Evolutionary conservation across 37 sponge, comb jelly and placozoan genomes (phyloP).

Genomic region (Amphimedon queenslandica): DNA sequence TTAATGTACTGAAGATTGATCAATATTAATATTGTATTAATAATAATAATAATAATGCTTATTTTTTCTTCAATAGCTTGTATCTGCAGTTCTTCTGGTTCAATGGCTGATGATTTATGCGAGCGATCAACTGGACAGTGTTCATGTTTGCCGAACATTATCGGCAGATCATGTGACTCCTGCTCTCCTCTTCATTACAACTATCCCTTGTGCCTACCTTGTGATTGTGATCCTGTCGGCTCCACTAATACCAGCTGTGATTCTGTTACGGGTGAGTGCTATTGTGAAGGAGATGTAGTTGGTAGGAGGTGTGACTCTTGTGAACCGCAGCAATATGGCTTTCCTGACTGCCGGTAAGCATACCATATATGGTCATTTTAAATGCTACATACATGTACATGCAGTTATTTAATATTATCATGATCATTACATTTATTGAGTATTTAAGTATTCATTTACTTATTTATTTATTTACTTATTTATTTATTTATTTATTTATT

Average conservation of each 20-base stretch:
- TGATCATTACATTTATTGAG: neutral
- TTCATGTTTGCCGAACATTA: slow-evolving; percentile 45
- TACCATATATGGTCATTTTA: too few relatives aligned
- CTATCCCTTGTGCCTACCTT: slow-evolving; percentile 26
- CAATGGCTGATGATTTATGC: slow-evolving; percentile 44
- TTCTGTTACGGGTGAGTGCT: slow-evolving; percentile 39
- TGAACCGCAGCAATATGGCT: slow-evolving; percentile 39
- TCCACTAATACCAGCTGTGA: slow-evolving; percentile 33
- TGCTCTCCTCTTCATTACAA: slow-evolving; percentile 32
- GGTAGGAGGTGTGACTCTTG: slow-evolving; percentile 62
- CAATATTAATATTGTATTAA: too few relatives aligned
- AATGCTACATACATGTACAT: too few relatives aligned
- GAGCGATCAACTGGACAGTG: slow-evolving; percentile 57
- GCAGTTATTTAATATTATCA: too few relatives aligned
- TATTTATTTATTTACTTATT: too few relatives aligned
- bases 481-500: too few relatives aligned
- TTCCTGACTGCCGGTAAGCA: slow-evolving; percentile 59
- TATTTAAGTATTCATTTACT: neutral
- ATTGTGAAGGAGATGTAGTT: slow-evolving; percentile 64
- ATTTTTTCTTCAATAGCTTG: slow-evolving; percentile 27
- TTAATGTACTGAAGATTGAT: too few relatives aligned
- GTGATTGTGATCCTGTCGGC: slow-evolving; percentile 47
- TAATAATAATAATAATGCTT: too few relatives aligned
- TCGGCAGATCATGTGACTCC: slow-evolving; percentile 44
- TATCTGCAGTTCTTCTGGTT: slow-evolving; percentile 29